Evolutionary conservation across 2,797 vertebrate species (phyloP).

Genomic region (Distichodus sexfasciatus): DNA sequence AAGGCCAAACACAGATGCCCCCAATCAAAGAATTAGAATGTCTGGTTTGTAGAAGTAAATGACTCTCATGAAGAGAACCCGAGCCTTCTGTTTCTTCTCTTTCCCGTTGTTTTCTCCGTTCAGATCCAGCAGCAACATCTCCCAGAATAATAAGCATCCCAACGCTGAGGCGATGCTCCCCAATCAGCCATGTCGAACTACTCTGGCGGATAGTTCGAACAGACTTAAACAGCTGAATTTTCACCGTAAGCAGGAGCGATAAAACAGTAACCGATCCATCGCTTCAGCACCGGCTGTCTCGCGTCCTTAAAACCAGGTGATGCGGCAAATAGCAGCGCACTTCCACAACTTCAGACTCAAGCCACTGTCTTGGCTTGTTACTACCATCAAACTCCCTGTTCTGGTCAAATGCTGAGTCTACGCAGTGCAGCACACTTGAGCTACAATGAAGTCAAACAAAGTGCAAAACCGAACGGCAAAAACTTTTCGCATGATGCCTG

Average conservation of each 20-base stretch:
- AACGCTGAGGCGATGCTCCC: constrained; percentile 61
- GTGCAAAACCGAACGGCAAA: fast-evolving
- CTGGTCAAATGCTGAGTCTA: neutral
- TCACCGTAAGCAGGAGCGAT: constrained; percentile 58
- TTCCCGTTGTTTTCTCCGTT: neutral
- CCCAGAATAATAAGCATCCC: constrained; percentile 70
- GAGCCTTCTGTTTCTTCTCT: constrained; percentile 55
- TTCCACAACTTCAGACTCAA: constrained; percentile 55
- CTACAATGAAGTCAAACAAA: constrained; percentile 54
- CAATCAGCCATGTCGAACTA: constrained; percentile 54
- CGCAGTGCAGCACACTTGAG: constrained; percentile 46
- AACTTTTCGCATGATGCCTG: neutral
- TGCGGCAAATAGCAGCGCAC: neutral
- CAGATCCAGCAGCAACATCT: constrained; percentile 56
- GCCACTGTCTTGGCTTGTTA: constrained; percentile 54
- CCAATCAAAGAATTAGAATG: constrained; percentile 40
- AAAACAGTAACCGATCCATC: constrained; percentile 61
- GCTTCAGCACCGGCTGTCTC: constrained; percentile 12
- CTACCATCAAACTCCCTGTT: neutral
- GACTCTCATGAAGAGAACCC: constrained; percentile 66
- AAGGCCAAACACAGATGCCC: constrained; percentile 66
- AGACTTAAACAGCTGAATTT: constrained; percentile 50
- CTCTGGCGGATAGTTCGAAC: constrained; percentile 24
- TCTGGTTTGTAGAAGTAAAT: constrained; percentile 65
- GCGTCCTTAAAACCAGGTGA: neutral